A percentile compares a stretch with the other conserved stretches of the same genome.
These are phyloP conservation scores for Heteropelma amictum DNA, from an alignment of 2,888 invertebrate genomes.

Conservation along the genomic window DNA sequence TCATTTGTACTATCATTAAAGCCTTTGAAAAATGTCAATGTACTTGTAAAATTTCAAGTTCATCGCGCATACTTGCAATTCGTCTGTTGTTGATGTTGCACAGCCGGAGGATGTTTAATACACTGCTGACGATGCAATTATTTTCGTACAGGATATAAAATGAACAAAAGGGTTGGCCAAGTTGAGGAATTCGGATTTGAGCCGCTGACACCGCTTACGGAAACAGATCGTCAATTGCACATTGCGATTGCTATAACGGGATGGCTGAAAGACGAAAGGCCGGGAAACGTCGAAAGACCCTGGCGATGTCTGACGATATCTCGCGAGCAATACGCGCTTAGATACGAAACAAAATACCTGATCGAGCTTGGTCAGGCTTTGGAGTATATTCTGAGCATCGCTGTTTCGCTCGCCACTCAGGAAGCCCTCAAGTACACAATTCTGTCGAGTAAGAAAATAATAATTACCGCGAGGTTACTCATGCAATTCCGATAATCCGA, in stretches of 20 bases:
- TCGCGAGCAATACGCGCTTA: constrained; percentile 82
- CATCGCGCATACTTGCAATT: no score
- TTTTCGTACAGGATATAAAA: constrained; percentile 80
- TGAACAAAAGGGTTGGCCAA: constrained; percentile 84
- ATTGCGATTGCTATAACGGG: constrained; percentile 83
- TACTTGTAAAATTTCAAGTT: no score
- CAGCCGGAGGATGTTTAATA: neutral
- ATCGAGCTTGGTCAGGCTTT: constrained; percentile 81
- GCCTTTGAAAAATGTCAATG: no score
- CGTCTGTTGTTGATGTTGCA: neutral
- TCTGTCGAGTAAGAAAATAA: constrained; percentile 79
- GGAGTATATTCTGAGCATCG: constrained; percentile 81
- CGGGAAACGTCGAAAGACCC: constrained; percentile 78
- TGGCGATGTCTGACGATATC: constrained; percentile 81
- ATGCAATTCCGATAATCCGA: no score
- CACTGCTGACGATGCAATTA: neutral
- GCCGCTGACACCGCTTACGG: constrained; percentile 74
- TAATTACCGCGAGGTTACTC: neutral
- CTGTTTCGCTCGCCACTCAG: constrained; percentile 81
- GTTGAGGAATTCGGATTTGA: constrained; percentile 84
- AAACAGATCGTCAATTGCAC: constrained; percentile 79
- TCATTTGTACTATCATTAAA: no score
- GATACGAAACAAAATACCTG: constrained; percentile 82
- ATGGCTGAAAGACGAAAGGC: constrained; percentile 81
- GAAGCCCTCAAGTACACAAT: constrained; percentile 83